Evolutionary conservation across 2,113 vertebrate species (phyloP), one percentile per base, ranked within the genome.

Genomic region (Barnardius zonarius): DNA sequence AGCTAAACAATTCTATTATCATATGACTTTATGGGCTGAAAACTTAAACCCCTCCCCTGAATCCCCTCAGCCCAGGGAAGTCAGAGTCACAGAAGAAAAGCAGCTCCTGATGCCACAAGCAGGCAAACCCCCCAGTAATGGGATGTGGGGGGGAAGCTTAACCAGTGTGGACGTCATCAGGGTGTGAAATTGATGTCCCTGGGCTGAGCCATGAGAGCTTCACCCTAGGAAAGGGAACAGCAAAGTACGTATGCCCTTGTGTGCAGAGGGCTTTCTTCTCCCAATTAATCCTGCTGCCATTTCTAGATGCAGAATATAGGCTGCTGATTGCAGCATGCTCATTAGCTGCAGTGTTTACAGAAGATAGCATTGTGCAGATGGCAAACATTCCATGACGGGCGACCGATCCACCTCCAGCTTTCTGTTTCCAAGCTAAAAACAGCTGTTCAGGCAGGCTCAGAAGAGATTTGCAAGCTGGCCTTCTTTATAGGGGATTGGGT

Each of bases 331-430:
- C 73, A 72, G 77, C 33, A 3, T 0, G 49, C 83, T 46, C 68
- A 27, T 57, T 37, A 83, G 73, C 59, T 62, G 70, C 66, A 2
- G 74, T 93, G 83, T 96, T 95, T 87, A 51, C 92, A 59, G 79
- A 57, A 96, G 95, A 95, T 93, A 95, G 79, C 75, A 63, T 88
- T 93, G 92, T 90, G 73, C 90, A 85, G 84, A 90, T 6, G 72
- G 93, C 93, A 96, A 96, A 96, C 88, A 94, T 3, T 48, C 5
- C 19, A 18, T 63, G 78, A 95, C 15, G 30, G 78, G 81, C 5
- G 7, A 63, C 41, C 0, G 0, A 43, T 30, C 92, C 33, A 0
- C 80, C 80, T 73, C 79, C 35, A 25, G 88, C 94, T 94, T 77
- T 43, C 85, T 72, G 79, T 64, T 90, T 68, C 85, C 0, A 0